Conservation (phyloP, 1,140 invertebrate species). For the Reticulitermes speratus region DNA sequence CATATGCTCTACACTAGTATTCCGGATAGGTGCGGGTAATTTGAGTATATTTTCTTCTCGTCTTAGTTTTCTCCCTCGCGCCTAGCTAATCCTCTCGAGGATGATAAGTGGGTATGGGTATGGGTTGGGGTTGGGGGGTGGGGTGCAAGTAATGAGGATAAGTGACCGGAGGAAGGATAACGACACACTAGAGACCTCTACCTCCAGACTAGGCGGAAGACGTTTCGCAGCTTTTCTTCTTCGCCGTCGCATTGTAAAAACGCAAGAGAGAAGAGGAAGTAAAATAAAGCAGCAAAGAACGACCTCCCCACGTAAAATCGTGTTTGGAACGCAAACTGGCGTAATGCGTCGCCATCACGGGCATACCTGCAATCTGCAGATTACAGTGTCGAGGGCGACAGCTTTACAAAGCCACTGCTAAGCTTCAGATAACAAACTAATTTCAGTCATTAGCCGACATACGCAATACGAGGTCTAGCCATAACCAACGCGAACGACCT, state of each 20-base stretch:
- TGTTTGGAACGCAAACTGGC: constrained; percentile 1
- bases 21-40: neutral
- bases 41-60: neutral
- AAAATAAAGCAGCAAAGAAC: neutral
- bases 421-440: too few relatives aligned
- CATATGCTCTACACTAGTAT: neutral
- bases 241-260: neutral
- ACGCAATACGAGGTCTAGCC: too few relatives aligned
- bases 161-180: constrained; percentile 15
- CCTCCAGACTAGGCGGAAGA: neutral
- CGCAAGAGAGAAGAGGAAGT: too few relatives aligned
- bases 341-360: neutral
- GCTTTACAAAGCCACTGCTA: too few relatives aligned
- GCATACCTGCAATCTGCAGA: neutral
- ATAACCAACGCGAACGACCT: too few relatives aligned
- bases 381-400: neutral
- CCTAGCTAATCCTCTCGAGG: constrained; percentile 17
- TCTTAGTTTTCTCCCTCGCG: neutral
- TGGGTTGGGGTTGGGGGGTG: neutral
- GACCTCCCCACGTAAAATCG: neutral
- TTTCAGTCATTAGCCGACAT: too few relatives aligned
- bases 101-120: neutral
- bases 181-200: constrained; percentile 26
- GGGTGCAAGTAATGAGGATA: constrained; percentile 22
- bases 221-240: constrained; percentile 4